Evolutionary conservation across 1,140 invertebrate genomes (phyloP).

Genomic region (Eubasilissa regina): DNA sequence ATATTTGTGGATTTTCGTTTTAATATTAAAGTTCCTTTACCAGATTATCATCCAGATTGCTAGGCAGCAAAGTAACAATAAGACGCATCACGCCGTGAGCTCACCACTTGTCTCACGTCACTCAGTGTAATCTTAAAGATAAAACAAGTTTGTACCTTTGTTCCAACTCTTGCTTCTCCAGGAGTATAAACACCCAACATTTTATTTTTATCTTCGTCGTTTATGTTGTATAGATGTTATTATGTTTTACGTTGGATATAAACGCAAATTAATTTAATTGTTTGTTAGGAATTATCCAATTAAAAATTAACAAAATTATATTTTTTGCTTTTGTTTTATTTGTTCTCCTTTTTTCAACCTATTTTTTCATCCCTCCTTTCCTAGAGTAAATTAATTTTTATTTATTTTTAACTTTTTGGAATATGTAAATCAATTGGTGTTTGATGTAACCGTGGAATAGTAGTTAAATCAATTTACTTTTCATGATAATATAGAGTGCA

Average conservation of each 20-base stretch:
- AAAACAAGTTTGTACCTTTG: conserved; percentile 67
- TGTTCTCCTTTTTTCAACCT: conserved; percentile 62
- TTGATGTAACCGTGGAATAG: conserved; percentile 60
- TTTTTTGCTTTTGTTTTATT: conserved; percentile 63
- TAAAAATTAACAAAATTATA: conserved; percentile 72
- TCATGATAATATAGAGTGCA: conserved; percentile 57
- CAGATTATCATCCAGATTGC: conserved; percentile 51
- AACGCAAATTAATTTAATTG: conserved; percentile 71
- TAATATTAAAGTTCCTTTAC: conserved; percentile 55
- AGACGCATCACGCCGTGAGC: conserved; percentile 57
- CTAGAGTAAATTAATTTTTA: neutral
- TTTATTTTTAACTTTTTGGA: conserved; percentile 68
- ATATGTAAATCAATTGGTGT: conserved; percentile 61
- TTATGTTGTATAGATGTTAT: conserved; percentile 75
- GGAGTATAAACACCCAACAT: conserved; percentile 72
- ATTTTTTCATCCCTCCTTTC: conserved; percentile 35
- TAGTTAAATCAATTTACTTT: conserved; percentile 58
- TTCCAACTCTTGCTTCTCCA: conserved; percentile 63
- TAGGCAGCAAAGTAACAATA: conserved; percentile 60
- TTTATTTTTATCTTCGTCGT: conserved; percentile 67
- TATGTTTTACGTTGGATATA: conserved; percentile 72
- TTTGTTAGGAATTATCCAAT: conserved; percentile 74
- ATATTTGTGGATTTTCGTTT: conserved; percentile 58
- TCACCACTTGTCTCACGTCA: conserved; percentile 58
- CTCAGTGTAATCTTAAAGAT: conserved; percentile 54